These are phyloP conservation scores for Brachirus orientalis DNA, from an alignment of 2,113 vertebrate species.

Conservation along the genomic window DNA sequence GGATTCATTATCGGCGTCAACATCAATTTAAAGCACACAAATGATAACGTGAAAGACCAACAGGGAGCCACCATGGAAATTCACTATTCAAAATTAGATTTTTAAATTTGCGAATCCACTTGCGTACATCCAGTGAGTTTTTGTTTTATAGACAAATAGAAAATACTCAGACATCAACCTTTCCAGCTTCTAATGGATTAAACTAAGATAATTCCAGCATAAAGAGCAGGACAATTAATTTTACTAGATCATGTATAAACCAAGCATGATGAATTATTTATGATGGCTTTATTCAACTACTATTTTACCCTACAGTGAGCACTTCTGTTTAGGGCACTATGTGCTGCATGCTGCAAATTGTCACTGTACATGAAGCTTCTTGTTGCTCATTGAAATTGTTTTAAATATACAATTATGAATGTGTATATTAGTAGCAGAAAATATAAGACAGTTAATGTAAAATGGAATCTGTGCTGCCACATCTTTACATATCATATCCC, in stretches of 20 bases:
- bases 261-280: constrained; percentile 31
- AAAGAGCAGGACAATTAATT: constrained; percentile 1
- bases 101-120: background rate
- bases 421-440: background rate
- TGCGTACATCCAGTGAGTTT: no score
- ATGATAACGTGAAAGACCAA: background rate
- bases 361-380: background rate
- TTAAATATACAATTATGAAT: background rate
- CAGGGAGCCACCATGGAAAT: background rate
- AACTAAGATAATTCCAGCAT: background rate
- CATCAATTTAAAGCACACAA: background rate
- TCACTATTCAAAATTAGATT: no score
- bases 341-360: background rate
- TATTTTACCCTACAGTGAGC: constrained; percentile 6
- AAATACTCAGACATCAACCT: no score
- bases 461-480: background rate
- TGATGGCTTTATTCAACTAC: constrained; percentile 6
- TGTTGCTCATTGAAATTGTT: background rate
- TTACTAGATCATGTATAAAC: background rate
- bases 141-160: no score
- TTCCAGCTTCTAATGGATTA: background rate
- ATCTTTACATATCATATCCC: background rate
- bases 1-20: background rate
- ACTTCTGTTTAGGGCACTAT: constrained; percentile 1
- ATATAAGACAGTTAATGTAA: background rate